phyloP scores from a whole-genome alignment of 1,140 invertebrate species.

The Drosophila sproati region DNA sequence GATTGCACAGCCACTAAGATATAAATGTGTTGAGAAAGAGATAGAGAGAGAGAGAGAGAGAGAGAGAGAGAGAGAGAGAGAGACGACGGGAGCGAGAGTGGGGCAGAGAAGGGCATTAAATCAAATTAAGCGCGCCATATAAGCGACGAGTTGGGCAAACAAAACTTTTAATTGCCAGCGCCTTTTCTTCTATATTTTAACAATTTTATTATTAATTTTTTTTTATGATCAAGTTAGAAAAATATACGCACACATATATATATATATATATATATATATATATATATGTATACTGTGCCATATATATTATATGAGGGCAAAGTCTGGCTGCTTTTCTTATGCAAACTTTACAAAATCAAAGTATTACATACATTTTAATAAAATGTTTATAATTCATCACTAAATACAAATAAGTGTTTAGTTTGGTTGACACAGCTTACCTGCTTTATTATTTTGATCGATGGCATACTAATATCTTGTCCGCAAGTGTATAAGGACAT shows the following conservation, averaged over 20 bases:
- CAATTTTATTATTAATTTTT: conserved; percentile 23
- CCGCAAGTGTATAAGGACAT: neutral
- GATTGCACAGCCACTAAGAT: conserved; percentile 37
- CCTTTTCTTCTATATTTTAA: conserved; percentile 31
- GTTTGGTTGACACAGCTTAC: too few species aligned
- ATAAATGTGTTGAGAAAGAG: neutral
- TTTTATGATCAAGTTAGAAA: too few species aligned
- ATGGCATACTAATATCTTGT: neutral
- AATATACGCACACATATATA: too few species aligned
- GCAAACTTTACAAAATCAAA: too few species aligned
- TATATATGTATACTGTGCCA: too few species aligned
- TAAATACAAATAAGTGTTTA: too few species aligned
- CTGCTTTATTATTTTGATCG: too few species aligned
- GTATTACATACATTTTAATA: too few species aligned
- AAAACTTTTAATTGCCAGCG: conserved; percentile 49
- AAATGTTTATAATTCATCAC: too few species aligned
- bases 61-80: neutral
- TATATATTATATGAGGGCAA: too few species aligned
- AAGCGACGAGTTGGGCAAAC: conserved; percentile 11
- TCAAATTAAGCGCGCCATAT: conserved; percentile 52
- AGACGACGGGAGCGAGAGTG: neutral
- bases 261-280: too few species aligned
- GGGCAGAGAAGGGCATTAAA: conserved; percentile 33
- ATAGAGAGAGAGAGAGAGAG: neutral
- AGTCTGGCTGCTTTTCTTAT: too few species aligned